Conservation (phyloP, 2,113 vertebrate genomes). For the Ammodytes dubius region DNA sequence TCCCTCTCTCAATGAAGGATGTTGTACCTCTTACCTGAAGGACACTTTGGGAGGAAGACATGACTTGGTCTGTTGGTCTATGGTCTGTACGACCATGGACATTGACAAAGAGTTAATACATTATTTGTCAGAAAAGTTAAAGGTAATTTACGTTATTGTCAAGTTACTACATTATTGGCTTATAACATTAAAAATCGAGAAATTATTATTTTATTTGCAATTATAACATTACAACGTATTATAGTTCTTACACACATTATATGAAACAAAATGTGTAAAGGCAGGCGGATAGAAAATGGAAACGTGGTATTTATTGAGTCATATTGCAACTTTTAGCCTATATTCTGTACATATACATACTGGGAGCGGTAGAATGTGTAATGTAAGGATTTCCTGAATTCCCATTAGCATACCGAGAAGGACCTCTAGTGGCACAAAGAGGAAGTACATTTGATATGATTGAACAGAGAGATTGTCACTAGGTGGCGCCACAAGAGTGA, state of each 20-base stretch:
- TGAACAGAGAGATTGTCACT: not conserved
- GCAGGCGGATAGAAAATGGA: not conserved
- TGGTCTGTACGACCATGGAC: too few species aligned
- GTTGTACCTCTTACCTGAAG: not conserved
- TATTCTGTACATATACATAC: not conserved
- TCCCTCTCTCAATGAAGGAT: not conserved
- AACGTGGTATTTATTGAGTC: not conserved
- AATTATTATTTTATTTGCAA: too few species aligned
- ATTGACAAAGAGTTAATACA: too few species aligned
- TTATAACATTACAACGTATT: too few species aligned
- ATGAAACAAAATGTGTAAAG: not conserved
- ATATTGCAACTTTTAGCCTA: not conserved
- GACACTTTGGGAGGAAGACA: not conserved
- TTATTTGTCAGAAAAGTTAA: too few species aligned
- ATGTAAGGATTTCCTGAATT: not conserved
- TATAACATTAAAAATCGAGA: too few species aligned
- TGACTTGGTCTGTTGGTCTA: too few species aligned
- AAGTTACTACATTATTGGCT: too few species aligned
- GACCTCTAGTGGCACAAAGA: slow-evolving; percentile 60
- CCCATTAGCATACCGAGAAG: not conserved
- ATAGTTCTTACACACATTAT: not conserved
- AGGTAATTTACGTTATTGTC: too few species aligned
- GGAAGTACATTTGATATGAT: slow-evolving; percentile 23
- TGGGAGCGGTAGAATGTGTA: too few species aligned
- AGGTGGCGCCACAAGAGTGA: slow-evolving; percentile 56